Evolutionary conservation across 2,797 vertebrate species (phyloP).

Genomic region (Macropodus opercularis): DNA sequence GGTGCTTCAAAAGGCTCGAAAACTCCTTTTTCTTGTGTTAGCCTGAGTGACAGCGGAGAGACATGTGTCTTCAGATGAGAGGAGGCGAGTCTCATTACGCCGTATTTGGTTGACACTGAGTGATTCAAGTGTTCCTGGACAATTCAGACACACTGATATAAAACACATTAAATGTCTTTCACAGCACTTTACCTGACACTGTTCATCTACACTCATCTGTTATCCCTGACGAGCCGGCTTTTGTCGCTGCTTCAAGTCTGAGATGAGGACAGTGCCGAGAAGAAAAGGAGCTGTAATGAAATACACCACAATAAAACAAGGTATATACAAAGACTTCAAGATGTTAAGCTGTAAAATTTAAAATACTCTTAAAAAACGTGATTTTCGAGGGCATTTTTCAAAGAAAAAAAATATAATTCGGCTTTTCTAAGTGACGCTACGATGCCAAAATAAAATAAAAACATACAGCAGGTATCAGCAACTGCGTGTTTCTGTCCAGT

Average conservation of each 20-base stretch:
- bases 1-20: slow-evolving; percentile 72
- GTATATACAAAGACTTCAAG: slow-evolving; percentile 26
- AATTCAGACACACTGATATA: slow-evolving; percentile 86
- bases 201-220: slow-evolving; percentile 82
- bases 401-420: slow-evolving; percentile 5
- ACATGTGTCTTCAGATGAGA: slow-evolving; percentile 83
- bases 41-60: slow-evolving; percentile 81
- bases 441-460: background rate
- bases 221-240: slow-evolving; percentile 72
- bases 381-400: slow-evolving; percentile 20
- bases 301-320: slow-evolving; percentile 56
- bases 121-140: slow-evolving; percentile 85
- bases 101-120: slow-evolving; percentile 83
- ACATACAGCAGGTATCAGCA: slow-evolving; percentile 7
- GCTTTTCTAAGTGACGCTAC: background rate
- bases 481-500: slow-evolving; percentile 29
- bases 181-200: slow-evolving; percentile 85
- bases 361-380: slow-evolving; percentile 28
- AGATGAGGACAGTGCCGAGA: slow-evolving; percentile 60
- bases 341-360: slow-evolving; percentile 53
- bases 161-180: slow-evolving; percentile 86
- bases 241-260: slow-evolving; percentile 69
- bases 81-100: slow-evolving; percentile 82
- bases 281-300: slow-evolving; percentile 54
- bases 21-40: slow-evolving; percentile 68